Evolutionary conservation across 2,113 vertebrate genomes (phyloP).

Genomic region (Megalops atlanticus): DNA sequence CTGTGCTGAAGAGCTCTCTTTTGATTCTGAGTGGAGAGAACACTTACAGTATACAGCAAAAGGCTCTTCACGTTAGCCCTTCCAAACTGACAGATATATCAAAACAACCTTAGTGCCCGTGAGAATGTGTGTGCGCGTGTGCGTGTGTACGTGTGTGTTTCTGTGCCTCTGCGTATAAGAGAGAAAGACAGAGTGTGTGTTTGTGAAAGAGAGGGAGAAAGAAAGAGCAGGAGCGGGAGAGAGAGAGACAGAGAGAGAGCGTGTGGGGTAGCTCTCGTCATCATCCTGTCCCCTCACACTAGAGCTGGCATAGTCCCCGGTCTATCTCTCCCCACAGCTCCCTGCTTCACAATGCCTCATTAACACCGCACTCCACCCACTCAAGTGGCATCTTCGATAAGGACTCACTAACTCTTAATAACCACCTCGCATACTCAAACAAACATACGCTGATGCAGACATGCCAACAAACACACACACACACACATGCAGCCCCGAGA

Average conservation of each 20-base stretch:
- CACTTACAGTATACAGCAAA: background rate
- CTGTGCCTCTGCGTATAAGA: background rate
- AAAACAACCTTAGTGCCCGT: slow-evolving; percentile 51
- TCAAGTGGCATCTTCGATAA: slow-evolving; percentile 37
- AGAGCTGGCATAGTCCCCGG: slow-evolving; percentile 35
- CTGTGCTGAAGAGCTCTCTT: too few species aligned
- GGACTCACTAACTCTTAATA: slow-evolving; percentile 19
- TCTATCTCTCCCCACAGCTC: slow-evolving; percentile 56
- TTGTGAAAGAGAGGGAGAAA: too few species aligned
- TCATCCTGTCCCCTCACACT: slow-evolving; percentile 34
- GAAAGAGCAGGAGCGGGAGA: too few species aligned
- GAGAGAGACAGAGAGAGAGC: background rate
- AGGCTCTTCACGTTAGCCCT: too few species aligned
- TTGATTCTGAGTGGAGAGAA: background rate
- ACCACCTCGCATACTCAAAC: slow-evolving; percentile 26
- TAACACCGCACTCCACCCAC: slow-evolving; percentile 37
- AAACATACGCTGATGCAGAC: slow-evolving; percentile 10
- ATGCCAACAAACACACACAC: slow-evolving; percentile 3
- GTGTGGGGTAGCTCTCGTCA: slow-evolving; percentile 35
- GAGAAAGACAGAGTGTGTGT: slow-evolving; percentile 3
- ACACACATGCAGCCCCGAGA: background rate
- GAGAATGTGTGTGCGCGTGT: slow-evolving; percentile 12
- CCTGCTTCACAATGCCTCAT: slow-evolving; percentile 56
- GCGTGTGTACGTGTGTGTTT: slow-evolving; percentile 28
- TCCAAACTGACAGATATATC: too few species aligned